Conservation (phyloP, 1,140 invertebrate genomes). For the Trachymyrmex cornetzi region DNA sequence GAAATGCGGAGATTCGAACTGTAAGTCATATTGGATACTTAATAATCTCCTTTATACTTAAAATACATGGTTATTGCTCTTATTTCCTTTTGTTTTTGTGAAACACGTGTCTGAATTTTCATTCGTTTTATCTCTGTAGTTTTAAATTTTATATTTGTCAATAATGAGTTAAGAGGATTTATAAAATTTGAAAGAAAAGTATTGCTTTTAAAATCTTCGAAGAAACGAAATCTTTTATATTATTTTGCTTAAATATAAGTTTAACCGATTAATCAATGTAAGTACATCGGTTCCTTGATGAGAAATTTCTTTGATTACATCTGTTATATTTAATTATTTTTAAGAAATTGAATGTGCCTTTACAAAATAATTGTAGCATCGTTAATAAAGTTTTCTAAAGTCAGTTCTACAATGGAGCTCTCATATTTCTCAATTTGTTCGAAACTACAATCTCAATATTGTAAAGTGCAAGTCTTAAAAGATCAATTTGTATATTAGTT, state of each 20-base stretch:
- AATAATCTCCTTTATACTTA: conserved; percentile 14
- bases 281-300: too few relatives aligned
- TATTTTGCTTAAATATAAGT: background rate
- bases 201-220: background rate
- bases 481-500: too few relatives aligned
- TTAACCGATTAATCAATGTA: background rate
- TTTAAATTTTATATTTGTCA: background rate
- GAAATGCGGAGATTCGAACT: conserved; percentile 1
- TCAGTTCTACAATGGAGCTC: too few relatives aligned
- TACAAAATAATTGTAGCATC: too few relatives aligned
- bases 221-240: background rate
- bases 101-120: background rate
- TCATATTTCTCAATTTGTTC: too few relatives aligned
- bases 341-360: too few relatives aligned
- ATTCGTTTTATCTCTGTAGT: background rate
- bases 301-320: too few relatives aligned
- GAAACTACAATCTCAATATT: too few relatives aligned
- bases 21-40: background rate
- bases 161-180: background rate
- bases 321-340: too few relatives aligned
- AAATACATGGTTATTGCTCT: background rate
- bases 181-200: background rate
- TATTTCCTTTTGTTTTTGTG: background rate
- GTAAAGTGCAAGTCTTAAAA: too few relatives aligned
- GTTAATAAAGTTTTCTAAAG: too few relatives aligned